A percentile compares a stretch with the other conserved stretches of the same genome.
These are phyloP conservation scores for Sclerodermus sp. DNA, from an alignment of 2,888 invertebrate genomes.

Conservation along the genomic window DNA sequence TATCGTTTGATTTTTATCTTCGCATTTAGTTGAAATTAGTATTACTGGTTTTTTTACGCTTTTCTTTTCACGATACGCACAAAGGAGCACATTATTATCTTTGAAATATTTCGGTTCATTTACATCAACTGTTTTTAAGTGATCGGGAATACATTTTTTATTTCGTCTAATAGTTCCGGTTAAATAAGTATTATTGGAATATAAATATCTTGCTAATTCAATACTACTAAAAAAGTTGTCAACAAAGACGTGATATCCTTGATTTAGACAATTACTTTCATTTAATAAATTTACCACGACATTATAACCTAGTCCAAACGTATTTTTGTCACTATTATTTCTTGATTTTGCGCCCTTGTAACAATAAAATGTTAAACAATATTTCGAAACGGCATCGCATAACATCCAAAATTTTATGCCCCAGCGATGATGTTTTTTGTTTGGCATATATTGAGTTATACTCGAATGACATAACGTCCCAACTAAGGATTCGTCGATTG, in stretches of 20 bases:
- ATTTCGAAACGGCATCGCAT: slow-evolving; percentile 27
- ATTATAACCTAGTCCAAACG: slow-evolving; percentile 4
- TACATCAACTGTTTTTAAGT: slow-evolving; percentile 5
- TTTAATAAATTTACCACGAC: slow-evolving; percentile 12
- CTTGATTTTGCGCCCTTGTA: slow-evolving; percentile 22
- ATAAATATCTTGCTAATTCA: slow-evolving; percentile 5
- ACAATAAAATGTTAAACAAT: slow-evolving; percentile 31
- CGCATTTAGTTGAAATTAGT: slow-evolving; percentile 19
- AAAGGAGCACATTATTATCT: slow-evolving; percentile 18
- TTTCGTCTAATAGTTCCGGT: slow-evolving; percentile 10
- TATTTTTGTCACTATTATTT: slow-evolving; percentile 3
- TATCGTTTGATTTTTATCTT: slow-evolving; percentile 13
- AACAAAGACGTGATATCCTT: slow-evolving; percentile 10
- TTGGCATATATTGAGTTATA: too few species aligned
- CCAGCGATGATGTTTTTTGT: slow-evolving; percentile 28
- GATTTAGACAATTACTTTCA: slow-evolving; percentile 10
- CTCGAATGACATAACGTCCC: too few species aligned
- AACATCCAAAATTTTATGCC: slow-evolving; percentile 30
- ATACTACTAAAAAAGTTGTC: slow-evolving; percentile 12
- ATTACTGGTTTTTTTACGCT: slow-evolving; percentile 22
- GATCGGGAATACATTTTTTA: slow-evolving; percentile 6
- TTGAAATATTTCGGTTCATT: slow-evolving; percentile 23
- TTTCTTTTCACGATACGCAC: slow-evolving; percentile 23
- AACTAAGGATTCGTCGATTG: too few species aligned
- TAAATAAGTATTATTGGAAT: slow-evolving; percentile 4